These are phyloP conservation scores for Balearica regulorum DNA, from an alignment of 2,797 vertebrate species.

Conservation along the genomic window DNA sequence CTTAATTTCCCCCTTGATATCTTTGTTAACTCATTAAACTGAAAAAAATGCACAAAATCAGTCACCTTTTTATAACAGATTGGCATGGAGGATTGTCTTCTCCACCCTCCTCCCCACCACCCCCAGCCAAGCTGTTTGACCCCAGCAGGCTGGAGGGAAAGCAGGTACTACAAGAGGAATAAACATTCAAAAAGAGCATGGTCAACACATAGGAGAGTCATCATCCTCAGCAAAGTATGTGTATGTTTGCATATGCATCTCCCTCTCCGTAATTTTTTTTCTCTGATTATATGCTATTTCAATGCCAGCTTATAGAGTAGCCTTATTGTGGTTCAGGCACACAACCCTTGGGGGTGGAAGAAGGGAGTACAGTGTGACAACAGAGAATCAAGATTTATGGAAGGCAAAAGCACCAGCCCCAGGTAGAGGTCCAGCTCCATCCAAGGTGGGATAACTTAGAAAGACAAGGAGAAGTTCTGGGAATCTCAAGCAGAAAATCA, in stretches of 20 bases:
- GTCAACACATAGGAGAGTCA: background rate
- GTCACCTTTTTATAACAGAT: background rate
- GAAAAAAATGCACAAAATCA: background rate
- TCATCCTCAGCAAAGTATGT: background rate
- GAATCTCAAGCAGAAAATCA: background rate
- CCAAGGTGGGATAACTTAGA: background rate
- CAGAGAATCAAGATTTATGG: background rate
- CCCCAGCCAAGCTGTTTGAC: background rate
- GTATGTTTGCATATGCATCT: background rate
- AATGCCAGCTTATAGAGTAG: background rate
- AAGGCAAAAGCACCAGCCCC: background rate
- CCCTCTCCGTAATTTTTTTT: background rate
- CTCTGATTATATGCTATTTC: background rate
- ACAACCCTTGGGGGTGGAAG: background rate
- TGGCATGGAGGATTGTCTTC: background rate
- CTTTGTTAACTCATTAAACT: background rate
- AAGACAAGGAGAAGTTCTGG: background rate
- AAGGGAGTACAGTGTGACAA: fast-evolving
- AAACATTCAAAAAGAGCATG: background rate
- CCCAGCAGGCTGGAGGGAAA: background rate
- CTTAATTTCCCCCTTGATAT: background rate
- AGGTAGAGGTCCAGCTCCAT: background rate
- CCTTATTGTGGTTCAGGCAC: background rate
- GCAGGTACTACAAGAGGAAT: background rate
- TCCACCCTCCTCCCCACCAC: background rate